phyloP scores from a whole-genome alignment of 2,113 vertebrate genomes.

The Centropus unirufus region DNA sequence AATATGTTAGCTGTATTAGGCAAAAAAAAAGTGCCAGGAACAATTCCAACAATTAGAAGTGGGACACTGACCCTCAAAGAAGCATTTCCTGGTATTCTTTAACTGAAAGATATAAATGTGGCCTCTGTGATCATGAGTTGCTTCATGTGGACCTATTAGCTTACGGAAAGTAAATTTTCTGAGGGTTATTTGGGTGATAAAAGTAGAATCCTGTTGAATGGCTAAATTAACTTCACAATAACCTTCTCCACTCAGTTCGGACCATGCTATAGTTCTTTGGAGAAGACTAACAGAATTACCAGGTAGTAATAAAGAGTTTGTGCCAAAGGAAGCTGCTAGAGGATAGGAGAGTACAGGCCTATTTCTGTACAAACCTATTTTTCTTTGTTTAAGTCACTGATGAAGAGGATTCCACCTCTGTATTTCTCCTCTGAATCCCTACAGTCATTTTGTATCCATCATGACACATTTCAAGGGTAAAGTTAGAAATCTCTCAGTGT shows the following conservation, averaged over 20 bases:
- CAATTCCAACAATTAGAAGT: background rate
- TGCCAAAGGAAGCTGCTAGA: background rate
- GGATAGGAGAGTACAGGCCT: background rate
- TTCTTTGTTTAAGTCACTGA: background rate
- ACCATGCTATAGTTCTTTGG: background rate
- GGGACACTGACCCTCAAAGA: background rate
- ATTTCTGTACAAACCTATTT: background rate
- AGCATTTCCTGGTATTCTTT: background rate
- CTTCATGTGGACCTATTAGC: background rate
- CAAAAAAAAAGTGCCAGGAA: background rate
- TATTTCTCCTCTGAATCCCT: background rate
- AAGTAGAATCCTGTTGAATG: background rate
- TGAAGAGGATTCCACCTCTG: background rate
- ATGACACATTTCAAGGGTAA: slow-evolving; percentile 36
- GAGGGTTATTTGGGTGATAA: background rate
- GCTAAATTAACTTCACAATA: background rate
- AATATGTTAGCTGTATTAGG: background rate
- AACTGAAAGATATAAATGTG: background rate
- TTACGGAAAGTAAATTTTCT: background rate
- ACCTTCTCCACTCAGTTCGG: background rate
- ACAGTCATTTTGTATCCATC: slow-evolving; percentile 12
- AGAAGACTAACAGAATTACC: background rate
- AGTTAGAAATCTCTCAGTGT: slow-evolving; percentile 31
- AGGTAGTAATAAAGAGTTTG: background rate
- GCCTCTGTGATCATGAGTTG: background rate